phyloP scores from a whole-genome alignment of 2,888 invertebrate genomes.

The Linnaemya tessellans region DNA sequence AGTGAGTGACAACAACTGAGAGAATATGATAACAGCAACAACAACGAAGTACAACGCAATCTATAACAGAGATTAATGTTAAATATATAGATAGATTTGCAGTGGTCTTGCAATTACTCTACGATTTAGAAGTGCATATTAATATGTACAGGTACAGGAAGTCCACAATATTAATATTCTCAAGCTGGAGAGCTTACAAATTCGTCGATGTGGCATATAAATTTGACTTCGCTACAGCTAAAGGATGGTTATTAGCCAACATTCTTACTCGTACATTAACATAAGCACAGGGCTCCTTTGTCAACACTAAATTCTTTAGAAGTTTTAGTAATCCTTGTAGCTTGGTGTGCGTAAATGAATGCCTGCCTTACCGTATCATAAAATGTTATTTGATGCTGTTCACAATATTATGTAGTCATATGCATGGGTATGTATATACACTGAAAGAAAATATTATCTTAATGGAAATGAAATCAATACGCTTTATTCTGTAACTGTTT shows the following conservation, averaged over 20 bases:
- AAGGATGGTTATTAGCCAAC: no score
- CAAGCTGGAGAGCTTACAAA: no score
- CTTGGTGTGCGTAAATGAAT: no score
- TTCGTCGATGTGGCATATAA: not conserved
- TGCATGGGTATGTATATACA: not conserved
- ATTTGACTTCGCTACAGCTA: not conserved
- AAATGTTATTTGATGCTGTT: not conserved
- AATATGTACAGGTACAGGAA: no score
- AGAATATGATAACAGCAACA: conserved; percentile 5
- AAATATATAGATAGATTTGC: not conserved
- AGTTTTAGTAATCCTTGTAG: not conserved
- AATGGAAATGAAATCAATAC: no score
- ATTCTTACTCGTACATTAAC: no score
- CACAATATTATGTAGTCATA: not conserved
- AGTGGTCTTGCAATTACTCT: not conserved
- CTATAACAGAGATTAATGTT: not conserved
- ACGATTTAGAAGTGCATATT: not conserved
- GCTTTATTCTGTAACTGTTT: no score
- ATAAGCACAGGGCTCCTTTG: not conserved
- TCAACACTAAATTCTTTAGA: not conserved
- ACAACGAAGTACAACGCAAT: not conserved
- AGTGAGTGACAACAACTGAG: conserved; percentile 14
- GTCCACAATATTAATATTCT: no score
- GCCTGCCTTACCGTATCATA: not conserved
- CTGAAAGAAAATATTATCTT: no score